Conservation (phyloP, 2,888 invertebrate species). For the Scaptomyza polygonia region DNA sequence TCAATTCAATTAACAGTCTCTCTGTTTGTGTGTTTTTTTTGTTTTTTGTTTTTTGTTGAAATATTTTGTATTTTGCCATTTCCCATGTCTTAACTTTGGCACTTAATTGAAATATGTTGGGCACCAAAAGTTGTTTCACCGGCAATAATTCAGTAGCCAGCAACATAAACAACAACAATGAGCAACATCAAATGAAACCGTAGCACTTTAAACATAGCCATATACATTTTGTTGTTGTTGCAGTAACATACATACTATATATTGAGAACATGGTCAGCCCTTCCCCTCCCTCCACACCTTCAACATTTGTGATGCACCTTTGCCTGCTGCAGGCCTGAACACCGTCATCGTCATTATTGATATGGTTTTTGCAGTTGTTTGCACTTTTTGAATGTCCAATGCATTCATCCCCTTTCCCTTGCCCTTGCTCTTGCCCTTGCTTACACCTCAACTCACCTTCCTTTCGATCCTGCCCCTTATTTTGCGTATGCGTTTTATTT, state of each 20-base stretch:
- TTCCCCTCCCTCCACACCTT: background rate
- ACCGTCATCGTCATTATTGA: constrained; percentile 69
- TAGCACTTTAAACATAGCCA: constrained; percentile 37
- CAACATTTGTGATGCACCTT: background rate
- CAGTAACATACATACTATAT: constrained; percentile 32
- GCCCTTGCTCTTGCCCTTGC: too few species aligned
- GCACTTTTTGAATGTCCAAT: constrained; percentile 49
- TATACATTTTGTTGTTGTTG: constrained; percentile 23
- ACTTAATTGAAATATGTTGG: constrained; percentile 64
- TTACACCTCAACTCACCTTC: background rate
- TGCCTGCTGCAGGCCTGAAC: constrained; percentile 21
- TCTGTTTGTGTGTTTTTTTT: background rate
- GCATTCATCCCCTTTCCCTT: too few species aligned
- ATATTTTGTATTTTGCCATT: constrained; percentile 21
- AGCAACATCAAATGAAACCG: constrained; percentile 20
- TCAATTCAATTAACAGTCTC: constrained; percentile 31
- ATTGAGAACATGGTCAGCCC: constrained; percentile 42
- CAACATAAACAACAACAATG: constrained; percentile 25
- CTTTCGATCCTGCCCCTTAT: background rate
- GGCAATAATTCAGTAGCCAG: constrained; percentile 60
- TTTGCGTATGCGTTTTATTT: constrained; percentile 44
- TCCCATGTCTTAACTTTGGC: constrained; percentile 59
- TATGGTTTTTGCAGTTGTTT: constrained; percentile 69
- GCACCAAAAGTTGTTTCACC: too few species aligned
- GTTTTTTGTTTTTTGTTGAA: too few species aligned